Percentiles rank a stretch among this genome's conserved stretches.
phyloP scores from a whole-genome alignment of 2,888 invertebrate species.

The Rhaphigaster nebulosa region DNA sequence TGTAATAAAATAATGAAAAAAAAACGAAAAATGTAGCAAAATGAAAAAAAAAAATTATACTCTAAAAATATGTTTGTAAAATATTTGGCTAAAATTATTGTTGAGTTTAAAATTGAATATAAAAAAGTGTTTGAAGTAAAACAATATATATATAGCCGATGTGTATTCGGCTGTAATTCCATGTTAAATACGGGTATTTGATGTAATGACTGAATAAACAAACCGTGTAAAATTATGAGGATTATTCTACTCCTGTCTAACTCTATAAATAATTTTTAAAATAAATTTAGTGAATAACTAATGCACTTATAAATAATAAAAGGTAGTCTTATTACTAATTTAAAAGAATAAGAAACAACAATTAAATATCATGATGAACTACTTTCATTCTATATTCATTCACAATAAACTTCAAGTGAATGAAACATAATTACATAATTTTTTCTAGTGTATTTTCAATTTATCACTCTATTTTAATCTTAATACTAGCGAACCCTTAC shows the following conservation, averaged over 20 bases:
- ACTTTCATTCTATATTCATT: background rate
- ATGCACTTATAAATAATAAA: background rate
- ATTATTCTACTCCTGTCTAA: constrained; percentile 56
- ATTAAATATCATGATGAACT: background rate
- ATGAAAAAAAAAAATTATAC: constrained; percentile 59
- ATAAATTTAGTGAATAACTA: constrained; percentile 18
- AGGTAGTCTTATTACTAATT: background rate
- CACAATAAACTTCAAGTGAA: background rate
- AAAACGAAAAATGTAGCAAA: constrained; percentile 60
- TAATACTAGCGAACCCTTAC: background rate
- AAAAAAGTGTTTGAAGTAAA: constrained; percentile 63
- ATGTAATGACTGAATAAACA: constrained; percentile 65
- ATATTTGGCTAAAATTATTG: constrained; percentile 64
- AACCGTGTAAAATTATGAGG: constrained; percentile 63
- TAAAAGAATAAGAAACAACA: background rate
- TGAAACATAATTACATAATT: background rate
- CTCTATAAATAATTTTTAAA: constrained; percentile 41
- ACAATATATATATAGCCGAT: constrained; percentile 63
- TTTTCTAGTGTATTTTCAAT: background rate
- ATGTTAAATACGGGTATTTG: constrained; percentile 66
- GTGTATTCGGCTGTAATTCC: constrained; percentile 65
- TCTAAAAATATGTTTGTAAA: constrained; percentile 64
- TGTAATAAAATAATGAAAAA: constrained; percentile 60
- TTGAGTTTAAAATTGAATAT: constrained; percentile 66
- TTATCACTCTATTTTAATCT: background rate